These are phyloP conservation scores for Drosophila orena DNA, from an alignment of 1,140 invertebrate genomes.

Conservation along the genomic window DNA sequence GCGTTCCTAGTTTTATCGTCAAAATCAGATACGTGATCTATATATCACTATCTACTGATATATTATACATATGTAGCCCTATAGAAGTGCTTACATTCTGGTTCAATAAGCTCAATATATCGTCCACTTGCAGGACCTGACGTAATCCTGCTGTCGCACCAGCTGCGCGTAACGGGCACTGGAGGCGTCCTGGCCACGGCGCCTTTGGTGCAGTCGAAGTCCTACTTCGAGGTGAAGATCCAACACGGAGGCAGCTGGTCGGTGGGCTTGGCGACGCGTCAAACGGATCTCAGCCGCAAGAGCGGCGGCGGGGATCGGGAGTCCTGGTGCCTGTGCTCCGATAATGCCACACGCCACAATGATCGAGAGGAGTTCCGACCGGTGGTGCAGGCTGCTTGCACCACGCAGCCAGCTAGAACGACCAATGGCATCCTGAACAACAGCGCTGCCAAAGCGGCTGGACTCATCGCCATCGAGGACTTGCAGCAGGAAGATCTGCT, in stretches of 20 bases:
- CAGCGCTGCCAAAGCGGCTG: conserved; percentile 62
- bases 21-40: no score
- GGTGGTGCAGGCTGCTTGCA: conserved; percentile 86
- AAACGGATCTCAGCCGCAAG: conserved; percentile 93
- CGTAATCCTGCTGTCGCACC: conserved; percentile 99
- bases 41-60: no score
- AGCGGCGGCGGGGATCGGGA: conserved; percentile 94
- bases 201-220: conserved; percentile 98
- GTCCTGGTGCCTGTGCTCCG: conserved; percentile 97
- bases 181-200: conserved; percentile 97
- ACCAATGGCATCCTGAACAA: conserved; percentile 86
- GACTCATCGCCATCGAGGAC: conserved; percentile 82
- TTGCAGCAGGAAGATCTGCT: conserved; percentile 84
- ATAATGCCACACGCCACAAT: conserved; percentile 94
- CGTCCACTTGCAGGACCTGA: conserved; percentile 91
- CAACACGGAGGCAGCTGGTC: conserved; percentile 98
- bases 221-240: conserved; percentile 99
- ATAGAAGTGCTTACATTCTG: no score
- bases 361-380: conserved; percentile 89
- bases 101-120: neutral
- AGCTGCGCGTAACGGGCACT: conserved; percentile 96
- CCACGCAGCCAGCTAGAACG: conserved; percentile 41
- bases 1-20: no score
- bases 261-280: conserved; percentile 95
- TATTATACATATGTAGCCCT: no score